Evolutionary conservation across 2,888 invertebrate species (phyloP).

Genomic region (Tetragonula carbonaria): DNA sequence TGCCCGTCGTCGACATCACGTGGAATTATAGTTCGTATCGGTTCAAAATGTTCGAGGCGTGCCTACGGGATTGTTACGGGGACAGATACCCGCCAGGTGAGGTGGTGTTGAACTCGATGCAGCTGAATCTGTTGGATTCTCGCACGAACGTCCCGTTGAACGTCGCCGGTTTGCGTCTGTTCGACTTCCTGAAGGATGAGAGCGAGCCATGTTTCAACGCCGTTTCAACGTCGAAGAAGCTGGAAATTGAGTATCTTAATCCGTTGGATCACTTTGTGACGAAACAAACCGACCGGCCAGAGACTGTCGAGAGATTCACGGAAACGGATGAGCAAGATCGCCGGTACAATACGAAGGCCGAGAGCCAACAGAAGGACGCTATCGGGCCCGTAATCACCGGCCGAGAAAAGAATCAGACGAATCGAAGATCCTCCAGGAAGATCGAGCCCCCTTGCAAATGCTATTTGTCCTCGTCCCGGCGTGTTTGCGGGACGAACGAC

Average conservation of each 20-base stretch:
- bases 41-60: conserved; percentile 74
- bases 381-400: conserved; percentile 38
- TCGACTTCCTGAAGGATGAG: conserved; percentile 68
- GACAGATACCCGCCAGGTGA: conserved; percentile 77
- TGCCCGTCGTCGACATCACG: conserved; percentile 73
- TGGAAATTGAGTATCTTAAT: conserved; percentile 72
- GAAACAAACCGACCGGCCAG: conserved; percentile 19
- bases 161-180: conserved; percentile 58
- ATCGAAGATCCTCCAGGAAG: conserved; percentile 53
- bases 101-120: conserved; percentile 79
- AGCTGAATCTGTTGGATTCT: conserved; percentile 74
- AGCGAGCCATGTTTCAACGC: conserved; percentile 48
- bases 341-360: not conserved
- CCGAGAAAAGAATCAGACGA: conserved; percentile 37
- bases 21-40: conserved; percentile 74
- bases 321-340: conserved; percentile 43
- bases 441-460: conserved; percentile 30
- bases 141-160: conserved; percentile 22
- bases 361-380: conserved; percentile 8
- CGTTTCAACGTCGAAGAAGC: conserved; percentile 47
- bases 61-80: conserved; percentile 73
- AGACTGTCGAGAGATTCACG: conserved; percentile 57
- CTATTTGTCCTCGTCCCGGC: conserved; percentile 36
- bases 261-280: conserved; percentile 77
- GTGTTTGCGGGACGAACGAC: conserved; percentile 24